Conservation (phyloP, 2,797 vertebrate species). For the Scomberomorus guttatus region DNA sequence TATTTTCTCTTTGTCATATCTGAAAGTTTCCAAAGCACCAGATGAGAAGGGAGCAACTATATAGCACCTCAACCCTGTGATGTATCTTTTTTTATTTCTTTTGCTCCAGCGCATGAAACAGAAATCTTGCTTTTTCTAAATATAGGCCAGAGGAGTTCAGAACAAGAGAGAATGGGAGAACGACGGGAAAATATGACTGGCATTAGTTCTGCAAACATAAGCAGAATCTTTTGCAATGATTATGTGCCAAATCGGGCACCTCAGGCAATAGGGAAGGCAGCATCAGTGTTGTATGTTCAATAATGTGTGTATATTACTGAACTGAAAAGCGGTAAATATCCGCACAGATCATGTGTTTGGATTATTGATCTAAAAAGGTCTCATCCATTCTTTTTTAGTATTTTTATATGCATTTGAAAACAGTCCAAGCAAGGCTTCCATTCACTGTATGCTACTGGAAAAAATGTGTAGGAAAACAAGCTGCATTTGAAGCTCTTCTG, state of each 20-base stretch:
- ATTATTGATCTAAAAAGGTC: slow-evolving; percentile 20
- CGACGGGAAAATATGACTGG: slow-evolving; percentile 26
- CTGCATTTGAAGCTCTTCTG: slow-evolving; percentile 4
- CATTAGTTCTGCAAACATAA: slow-evolving; percentile 73
- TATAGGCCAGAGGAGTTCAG: slow-evolving; percentile 46
- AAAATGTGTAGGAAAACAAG: slow-evolving; percentile 16
- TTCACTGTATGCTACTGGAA: background rate
- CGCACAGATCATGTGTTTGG: slow-evolving; percentile 15
- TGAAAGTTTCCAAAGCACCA: slow-evolving; percentile 4
- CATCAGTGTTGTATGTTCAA: slow-evolving; percentile 29
- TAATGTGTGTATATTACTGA: slow-evolving; percentile 40
- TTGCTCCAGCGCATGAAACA: slow-evolving; percentile 14
- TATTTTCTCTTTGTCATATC: slow-evolving; percentile 16
- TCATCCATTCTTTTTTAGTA: background rate
- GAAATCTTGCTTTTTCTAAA: slow-evolving; percentile 48
- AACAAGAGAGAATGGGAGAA: slow-evolving; percentile 30
- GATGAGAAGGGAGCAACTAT: background rate
- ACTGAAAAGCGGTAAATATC: slow-evolving; percentile 19
- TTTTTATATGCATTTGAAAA: background rate
- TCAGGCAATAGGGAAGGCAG: slow-evolving; percentile 22
- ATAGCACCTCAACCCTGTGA: background rate
- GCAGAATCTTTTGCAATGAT: slow-evolving; percentile 56
- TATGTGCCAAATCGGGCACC: slow-evolving; percentile 51
- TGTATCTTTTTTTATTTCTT: background rate
- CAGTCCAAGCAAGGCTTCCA: background rate